Percentiles rank a stretch among this genome's conserved stretches.
Conservation (phyloP, 1,140 invertebrate species). For the Drosophila kepulauana region DNA sequence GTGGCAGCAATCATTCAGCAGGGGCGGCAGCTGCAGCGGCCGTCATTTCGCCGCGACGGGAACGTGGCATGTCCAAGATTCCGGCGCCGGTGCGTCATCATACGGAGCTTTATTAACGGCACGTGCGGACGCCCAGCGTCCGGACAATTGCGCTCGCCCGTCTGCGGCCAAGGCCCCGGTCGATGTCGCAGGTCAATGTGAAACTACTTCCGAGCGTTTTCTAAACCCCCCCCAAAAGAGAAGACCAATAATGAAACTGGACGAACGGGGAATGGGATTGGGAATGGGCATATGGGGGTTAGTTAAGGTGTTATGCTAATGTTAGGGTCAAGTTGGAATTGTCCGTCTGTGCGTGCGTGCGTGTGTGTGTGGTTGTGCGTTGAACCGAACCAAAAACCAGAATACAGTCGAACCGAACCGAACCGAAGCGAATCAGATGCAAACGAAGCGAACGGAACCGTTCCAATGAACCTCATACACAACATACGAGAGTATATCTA, state of each 20-base stretch:
- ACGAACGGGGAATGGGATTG: neutral
- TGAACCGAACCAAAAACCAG: slow-evolving; percentile 9
- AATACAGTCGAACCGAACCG: slow-evolving; percentile 21
- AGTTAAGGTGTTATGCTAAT: slow-evolving; percentile 49
- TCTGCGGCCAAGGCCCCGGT: slow-evolving; percentile 5
- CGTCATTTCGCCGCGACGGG: slow-evolving; percentile 73
- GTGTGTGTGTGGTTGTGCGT: slow-evolving; percentile 12
- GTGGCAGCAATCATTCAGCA: slow-evolving; percentile 70
- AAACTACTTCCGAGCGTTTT: slow-evolving; percentile 60
- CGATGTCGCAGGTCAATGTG: slow-evolving; percentile 12
- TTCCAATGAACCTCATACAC: slow-evolving; percentile 47
- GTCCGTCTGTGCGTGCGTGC: slow-evolving; percentile 37
- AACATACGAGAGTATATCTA: slow-evolving; percentile 8
- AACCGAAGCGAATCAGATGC: slow-evolving; percentile 30
- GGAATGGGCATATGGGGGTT: neutral
- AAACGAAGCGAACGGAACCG: slow-evolving; percentile 43
- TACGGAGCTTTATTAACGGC: slow-evolving; percentile 84
- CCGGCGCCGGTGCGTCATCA: slow-evolving; percentile 83
- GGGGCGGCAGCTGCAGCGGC: slow-evolving; percentile 22
- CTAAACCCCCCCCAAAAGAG: slow-evolving; percentile 28
- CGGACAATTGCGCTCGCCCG: slow-evolving; percentile 43
- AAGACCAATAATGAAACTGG: slow-evolving; percentile 12
- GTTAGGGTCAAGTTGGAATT: slow-evolving; percentile 75
- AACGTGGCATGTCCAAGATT: slow-evolving; percentile 81
- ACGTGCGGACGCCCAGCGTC: slow-evolving; percentile 69